Base-by-base conservation (phyloP, 2,888 invertebrate genomes). In the Azorinus chamasolen region DNA sequence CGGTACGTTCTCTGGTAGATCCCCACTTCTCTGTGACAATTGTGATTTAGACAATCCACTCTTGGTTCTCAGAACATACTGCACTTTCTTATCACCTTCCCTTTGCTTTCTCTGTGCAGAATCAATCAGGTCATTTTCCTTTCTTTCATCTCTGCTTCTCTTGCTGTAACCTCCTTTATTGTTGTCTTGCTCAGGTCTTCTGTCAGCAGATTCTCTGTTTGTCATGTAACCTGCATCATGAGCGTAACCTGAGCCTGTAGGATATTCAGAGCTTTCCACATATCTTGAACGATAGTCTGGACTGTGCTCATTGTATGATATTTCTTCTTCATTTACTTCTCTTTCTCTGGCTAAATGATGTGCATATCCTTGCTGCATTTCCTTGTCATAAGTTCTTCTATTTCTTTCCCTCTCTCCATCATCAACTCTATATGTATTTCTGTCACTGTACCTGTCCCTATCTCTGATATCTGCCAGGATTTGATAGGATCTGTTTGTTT, bases 51-150 rank as follows among this genome's bases (percentile, higher is more conserved):
- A 32, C 32, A 32, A 32, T 32, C 32, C 54, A 54, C 68, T 72
- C 51, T 65, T 74, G 39, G 25, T 71, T 37, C 68, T 50, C 24
- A 81, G 12, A 12, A 81, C 77, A 75, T 81, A 81, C 68, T 78
- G 71, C 16, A 81, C 69, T 54, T 81, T 80, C 16, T 41, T 25
- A 24, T 62, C 71, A 71, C 62, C 69, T 37, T 32, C 62, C 50
- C 51, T 74, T 32, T 10, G 32, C 10, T 6, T 32, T 32, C 32
- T 32, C 5, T 32, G 32, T 32, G 32, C 32, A 32, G 32, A 32
- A 32, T 32, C 32, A 32, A 4, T 32, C 10, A 4, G 4, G 32
- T 32, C 32, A 32, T 32, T 4, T 32, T 32, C 32, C 10, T 32
- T 4, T 32, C 32, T 32, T 10, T 6, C 32, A 10, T 32, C 32